phyloP scores from a whole-genome alignment of 2,888 invertebrate species.

The Rugalucina vietnamica region DNA sequence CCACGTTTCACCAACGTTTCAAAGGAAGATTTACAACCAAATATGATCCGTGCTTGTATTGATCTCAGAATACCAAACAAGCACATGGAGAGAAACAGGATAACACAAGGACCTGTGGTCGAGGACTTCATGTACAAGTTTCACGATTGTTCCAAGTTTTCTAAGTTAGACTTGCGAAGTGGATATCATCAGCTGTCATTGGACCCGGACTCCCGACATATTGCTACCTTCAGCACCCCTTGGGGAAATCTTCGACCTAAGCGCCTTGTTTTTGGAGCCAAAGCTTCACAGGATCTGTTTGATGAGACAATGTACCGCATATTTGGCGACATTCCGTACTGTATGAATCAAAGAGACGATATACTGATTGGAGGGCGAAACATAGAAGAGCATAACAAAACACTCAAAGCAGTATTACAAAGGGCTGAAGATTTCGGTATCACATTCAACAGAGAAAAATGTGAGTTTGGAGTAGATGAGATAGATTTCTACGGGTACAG shows the following conservation, averaged over 20 bases:
- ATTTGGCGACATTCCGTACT: constrained; percentile 5
- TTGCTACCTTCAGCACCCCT: constrained; percentile 6
- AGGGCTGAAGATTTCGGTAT: constrained; percentile 32
- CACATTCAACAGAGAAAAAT: constrained; percentile 30
- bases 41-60: constrained; percentile 4
- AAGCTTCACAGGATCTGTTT: constrained; percentile 29
- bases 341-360: constrained; percentile 6
- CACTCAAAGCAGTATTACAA: constrained; percentile 28
- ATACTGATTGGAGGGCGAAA: constrained; percentile 9
- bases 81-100: constrained; percentile 25
- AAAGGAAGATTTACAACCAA: background rate
- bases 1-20: background rate
- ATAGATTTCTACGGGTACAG: constrained; percentile 27
- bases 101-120: constrained; percentile 31
- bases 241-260: constrained; percentile 21
- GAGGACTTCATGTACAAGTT: constrained; percentile 43
- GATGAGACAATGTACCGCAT: constrained; percentile 3
- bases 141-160: constrained; percentile 22
- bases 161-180: constrained; percentile 13
- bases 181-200: background rate
- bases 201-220: background rate
- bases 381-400: constrained; percentile 32
- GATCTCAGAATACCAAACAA: constrained; percentile 12
- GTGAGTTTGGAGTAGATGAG: constrained; percentile 29
- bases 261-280: constrained; percentile 37